A percentile compares a stretch with the other conserved stretches of the same genome.
Conservation (phyloP, 64 coral and sea anemone species). For the Acropora tenuis region DNA sequence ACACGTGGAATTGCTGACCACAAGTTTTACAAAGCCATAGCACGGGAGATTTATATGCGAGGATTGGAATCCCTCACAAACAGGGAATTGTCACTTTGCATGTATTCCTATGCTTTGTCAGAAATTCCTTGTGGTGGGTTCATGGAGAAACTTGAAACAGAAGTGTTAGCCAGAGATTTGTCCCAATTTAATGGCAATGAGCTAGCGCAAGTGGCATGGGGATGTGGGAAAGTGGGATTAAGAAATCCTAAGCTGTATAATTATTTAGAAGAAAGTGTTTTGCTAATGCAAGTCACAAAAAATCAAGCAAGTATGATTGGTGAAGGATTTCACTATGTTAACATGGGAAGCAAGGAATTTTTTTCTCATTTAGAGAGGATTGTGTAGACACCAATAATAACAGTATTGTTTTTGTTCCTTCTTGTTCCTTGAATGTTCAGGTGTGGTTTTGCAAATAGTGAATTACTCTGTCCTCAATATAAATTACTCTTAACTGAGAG, state of each 20-base stretch:
- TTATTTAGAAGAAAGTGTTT: slow-evolving; percentile 4
- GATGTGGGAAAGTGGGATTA: neutral
- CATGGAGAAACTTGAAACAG: neutral
- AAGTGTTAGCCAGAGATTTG: neutral
- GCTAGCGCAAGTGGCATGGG: slow-evolving; percentile 8
- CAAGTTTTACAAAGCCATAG: neutral
- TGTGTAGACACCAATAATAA: neutral
- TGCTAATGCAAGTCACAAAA: neutral
- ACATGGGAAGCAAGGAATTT: neutral
- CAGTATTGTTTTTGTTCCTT: neutral
- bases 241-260: neutral
- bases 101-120: slow-evolving; percentile 31
- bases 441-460: too few species aligned
- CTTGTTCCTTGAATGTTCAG: neutral
- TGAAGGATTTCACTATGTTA: slow-evolving; percentile 12
- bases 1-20: neutral
- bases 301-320: neutral
- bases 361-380: slow-evolving; percentile 1
- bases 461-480: too few species aligned
- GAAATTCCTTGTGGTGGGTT: slow-evolving; percentile 13
- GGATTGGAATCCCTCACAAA: neutral
- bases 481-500: too few species aligned
- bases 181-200: neutral
- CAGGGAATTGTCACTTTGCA: neutral
- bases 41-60: neutral